Evolutionary conservation across 2,888 invertebrate genomes (phyloP), one percentile per base, ranked within the genome.

Genomic region (Cryptophagus acutangulus): DNA sequence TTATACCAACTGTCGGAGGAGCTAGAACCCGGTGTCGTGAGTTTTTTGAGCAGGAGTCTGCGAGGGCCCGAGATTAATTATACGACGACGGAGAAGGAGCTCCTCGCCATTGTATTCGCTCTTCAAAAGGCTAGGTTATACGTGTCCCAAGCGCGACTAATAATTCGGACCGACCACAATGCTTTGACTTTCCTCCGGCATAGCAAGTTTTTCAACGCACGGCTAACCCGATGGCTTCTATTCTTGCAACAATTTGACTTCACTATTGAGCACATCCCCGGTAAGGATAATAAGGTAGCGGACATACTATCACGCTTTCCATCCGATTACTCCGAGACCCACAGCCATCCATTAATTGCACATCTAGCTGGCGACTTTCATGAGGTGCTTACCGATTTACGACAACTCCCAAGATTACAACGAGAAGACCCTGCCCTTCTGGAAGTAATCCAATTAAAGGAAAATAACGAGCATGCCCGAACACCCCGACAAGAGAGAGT

Each of bases 51-150:
- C 15, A 17, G 43, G 17, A 15, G 16, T 8, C 37, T 48, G 15
- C 12, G 34, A 13, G 43, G 39, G 1, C 20, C 46, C 2, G 49
- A 51, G 18, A 13, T 49, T 5, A 24, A 38, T 3, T 52, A 51
- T 26, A 52, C 48, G 3, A 35, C 36, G 6, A 50, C 48, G 1
- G 49, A 52, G 33, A 48, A 50, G 16, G 53, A 47, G 18, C 20
- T 49, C 3, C 34, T 48, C 2, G 49, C 40, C 1, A 37, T 49
- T 2, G 36, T 47, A 5, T 45, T 39, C 28, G 40, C 34, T 1
- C 10, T 51, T 12, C 26, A 38, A 2, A 49, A 49, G 37, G 43
- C 40, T 24, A 17, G 42, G 2, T 41, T 40, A 1, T 17, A 35
- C 6, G 8, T 51, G n/a, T 26, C 33, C 6, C 41, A 36, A 1